Evolutionary conservation across 2,113 vertebrate genomes (phyloP), one percentile per base, ranked within the genome.

Genomic region (Pomatostomus ruficeps): DNA sequence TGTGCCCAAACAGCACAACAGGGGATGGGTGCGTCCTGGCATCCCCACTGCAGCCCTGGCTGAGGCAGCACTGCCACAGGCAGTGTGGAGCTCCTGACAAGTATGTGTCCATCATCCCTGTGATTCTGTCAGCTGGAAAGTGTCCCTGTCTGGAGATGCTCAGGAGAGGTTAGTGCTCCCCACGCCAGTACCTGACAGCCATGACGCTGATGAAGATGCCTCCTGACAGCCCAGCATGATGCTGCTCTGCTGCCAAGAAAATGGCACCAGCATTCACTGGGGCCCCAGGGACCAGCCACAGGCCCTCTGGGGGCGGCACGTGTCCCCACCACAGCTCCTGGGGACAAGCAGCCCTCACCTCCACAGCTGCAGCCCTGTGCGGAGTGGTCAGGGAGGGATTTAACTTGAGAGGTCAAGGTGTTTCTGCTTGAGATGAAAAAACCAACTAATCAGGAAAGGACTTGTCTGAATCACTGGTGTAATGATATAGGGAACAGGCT

Each of bases 191-290:
- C 78, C 92, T 89, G 88, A 35, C 2, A 22, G 40, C 70, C 3
- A 0, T 42, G 95, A 57, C 0, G 0, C 63, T 85, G 81, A 89
- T 3, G 74, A 74, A 89, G 81, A 93, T 73, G 71, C 23, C 23
- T 57, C 42, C 67, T 2, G 85, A 88, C 95, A 93, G 67, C 70
- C 29, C 0, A 1, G 38, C 38, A 38, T 14, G 45, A 22, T 38
- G 29, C 79, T 0, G 1, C 75, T 61, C 35, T 1, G 3, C 75
- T 88, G 67, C 90, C 72, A 71, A 46, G 84, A 35, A 35, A 67
- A 20, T 0, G 0, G 35, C 46, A 58, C 46, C 42, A 20, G 63
- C 36, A 31, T 18, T 89, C 22, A 1, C 5, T 0, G 0, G 3
- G 21, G 23, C 35, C 14, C 24, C 49, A n/a, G 70, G 46, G 51